Percentiles rank a stretch among this genome's conserved stretches.
phyloP scores from a whole-genome alignment of 2,888 invertebrate species.

The Drosophila pullipes region DNA sequence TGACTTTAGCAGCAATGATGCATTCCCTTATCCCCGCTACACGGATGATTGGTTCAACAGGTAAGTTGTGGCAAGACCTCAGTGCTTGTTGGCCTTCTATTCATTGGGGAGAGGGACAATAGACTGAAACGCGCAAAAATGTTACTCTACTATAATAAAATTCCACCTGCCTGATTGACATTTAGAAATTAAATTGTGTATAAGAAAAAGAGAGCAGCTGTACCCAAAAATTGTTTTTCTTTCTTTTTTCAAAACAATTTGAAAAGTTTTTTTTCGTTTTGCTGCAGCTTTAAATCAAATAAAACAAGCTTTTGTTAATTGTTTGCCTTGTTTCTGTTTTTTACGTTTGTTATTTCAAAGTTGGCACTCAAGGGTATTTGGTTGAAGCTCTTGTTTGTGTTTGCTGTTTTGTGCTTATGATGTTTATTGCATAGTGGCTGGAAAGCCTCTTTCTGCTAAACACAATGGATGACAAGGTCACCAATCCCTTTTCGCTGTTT shows the following conservation, averaged over 20 bases:
- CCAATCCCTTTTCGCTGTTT: conserved; percentile 20
- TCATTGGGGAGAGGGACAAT: conserved; percentile 3
- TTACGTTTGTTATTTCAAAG: conserved; percentile 14
- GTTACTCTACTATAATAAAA: not conserved
- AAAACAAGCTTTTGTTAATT: conserved; percentile 15
- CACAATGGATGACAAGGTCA: conserved; percentile 35
- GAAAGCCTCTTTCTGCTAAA: conserved; percentile 35
- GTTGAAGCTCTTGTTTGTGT: conserved; percentile 23
- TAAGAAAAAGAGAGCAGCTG: conserved; percentile 1
- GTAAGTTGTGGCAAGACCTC: conserved; percentile 86
- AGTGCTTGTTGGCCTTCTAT: conserved; percentile 21
- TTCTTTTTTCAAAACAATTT: not conserved
- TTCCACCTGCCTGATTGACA: not conserved
- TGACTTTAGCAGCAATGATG: conserved; percentile 99
- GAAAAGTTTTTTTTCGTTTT: conserved; percentile 1
- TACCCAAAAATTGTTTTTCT: not conserved
- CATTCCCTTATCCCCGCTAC: conserved; percentile 98
- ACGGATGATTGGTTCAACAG: conserved; percentile 99
- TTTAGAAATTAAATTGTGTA: conserved; percentile 13
- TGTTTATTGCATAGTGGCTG: conserved; percentile 39
- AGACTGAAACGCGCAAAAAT: not conserved
- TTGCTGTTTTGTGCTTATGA: conserved; percentile 18
- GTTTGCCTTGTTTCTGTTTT: conserved; percentile 5
- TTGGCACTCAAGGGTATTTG: conserved; percentile 14
- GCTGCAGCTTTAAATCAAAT: not conserved